phyloP scores from a whole-genome alignment of 1,140 invertebrate genomes.

The Hyles vespertilio region DNA sequence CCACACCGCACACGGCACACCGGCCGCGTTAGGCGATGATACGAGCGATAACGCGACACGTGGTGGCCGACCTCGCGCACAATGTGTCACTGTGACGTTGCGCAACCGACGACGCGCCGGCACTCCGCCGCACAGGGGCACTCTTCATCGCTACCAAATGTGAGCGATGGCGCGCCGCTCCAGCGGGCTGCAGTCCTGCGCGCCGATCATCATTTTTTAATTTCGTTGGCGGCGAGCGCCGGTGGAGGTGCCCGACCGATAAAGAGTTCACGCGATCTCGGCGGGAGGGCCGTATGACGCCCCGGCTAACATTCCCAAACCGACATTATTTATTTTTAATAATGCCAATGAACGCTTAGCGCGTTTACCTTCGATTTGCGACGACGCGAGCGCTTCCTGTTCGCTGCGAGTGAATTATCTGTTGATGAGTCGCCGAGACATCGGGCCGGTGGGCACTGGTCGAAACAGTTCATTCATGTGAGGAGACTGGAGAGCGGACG shows the following conservation, averaged over 20 bases:
- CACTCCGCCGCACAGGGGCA: too few species aligned
- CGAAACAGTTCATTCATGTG: conserved; percentile 28
- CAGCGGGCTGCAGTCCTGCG: background rate
- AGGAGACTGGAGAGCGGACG: background rate
- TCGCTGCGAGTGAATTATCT: conserved; percentile 2
- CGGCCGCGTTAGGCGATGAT: conserved; percentile 35
- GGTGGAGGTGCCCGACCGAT: conserved; percentile 39
- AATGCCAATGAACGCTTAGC: conserved; percentile 58
- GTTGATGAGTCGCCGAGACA: too few species aligned
- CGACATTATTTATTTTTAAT: conserved; percentile 67
- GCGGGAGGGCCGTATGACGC: conserved; percentile 57
- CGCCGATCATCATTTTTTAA: conserved; percentile 1
- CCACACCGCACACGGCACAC: conserved; percentile 24
- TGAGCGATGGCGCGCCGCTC: background rate
- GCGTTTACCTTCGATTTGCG: conserved; percentile 52
- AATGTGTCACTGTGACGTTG: conserved; percentile 35
- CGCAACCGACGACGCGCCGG: conserved; percentile 23
- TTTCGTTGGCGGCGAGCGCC: background rate
- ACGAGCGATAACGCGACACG: conserved; percentile 46
- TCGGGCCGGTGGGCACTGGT: background rate
- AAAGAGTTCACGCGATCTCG: conserved; percentile 63
- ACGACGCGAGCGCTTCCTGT: conserved; percentile 33
- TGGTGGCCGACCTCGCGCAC: conserved; percentile 31
- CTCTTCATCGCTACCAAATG: conserved; percentile 24
- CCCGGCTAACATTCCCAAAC: conserved; percentile 53